A percentile compares a stretch with the other conserved stretches of the same genome.
Conservation (phyloP, 2,797 vertebrate species). For the Artibeus lituratus region DNA sequence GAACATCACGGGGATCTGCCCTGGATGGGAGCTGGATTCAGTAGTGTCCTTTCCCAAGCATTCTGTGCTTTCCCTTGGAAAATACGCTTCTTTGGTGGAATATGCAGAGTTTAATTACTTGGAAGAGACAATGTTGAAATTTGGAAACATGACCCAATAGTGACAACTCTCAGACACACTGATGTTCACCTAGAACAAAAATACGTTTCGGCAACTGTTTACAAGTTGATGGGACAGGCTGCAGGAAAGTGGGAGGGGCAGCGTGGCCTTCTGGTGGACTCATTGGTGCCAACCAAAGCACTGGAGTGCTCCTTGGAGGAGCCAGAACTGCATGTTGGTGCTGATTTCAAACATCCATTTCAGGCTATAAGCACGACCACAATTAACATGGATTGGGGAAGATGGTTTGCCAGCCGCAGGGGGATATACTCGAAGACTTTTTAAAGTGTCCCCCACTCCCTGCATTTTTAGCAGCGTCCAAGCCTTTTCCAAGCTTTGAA, state of each 20-base stretch:
- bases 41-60: background rate
- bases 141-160: constrained; percentile 38
- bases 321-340: background rate
- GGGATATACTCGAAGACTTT: background rate
- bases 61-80: background rate
- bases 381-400: background rate
- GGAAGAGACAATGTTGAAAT: constrained; percentile 50
- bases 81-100: background rate
- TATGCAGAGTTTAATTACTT: constrained; percentile 21
- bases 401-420: background rate
- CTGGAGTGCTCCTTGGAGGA: background rate
- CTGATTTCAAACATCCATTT: background rate
- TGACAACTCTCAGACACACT: constrained; percentile 50
- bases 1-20: background rate
- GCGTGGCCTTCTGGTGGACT: constrained; percentile 41
- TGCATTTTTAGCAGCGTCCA: background rate
- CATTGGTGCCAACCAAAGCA: background rate
- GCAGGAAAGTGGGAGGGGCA: constrained; percentile 14
- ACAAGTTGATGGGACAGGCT: constrained; percentile 44
- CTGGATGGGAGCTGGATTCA: background rate
- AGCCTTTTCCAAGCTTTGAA: background rate
- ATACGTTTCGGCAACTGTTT: constrained; percentile 28
- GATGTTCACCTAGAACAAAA: constrained; percentile 25
- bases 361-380: background rate
- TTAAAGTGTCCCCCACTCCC: background rate